A percentile compares a stretch with the other conserved stretches of the same genome.
These are phyloP conservation scores for Sarcophaga peregrina DNA, from an alignment of 1,140 invertebrate species.

Conservation along the genomic window DNA sequence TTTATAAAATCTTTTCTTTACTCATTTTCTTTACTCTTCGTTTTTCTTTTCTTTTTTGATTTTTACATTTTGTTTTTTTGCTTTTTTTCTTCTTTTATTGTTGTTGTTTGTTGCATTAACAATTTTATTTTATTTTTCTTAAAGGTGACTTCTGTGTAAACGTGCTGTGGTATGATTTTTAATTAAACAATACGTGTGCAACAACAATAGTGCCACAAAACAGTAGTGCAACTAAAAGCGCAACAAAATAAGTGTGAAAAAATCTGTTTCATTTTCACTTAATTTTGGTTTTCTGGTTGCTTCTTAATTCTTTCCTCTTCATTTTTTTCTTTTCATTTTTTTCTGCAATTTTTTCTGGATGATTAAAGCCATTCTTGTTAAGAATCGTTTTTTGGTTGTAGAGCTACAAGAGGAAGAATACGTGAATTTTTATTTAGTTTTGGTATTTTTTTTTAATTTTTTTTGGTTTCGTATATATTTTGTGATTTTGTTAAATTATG, in stretches of 20 bases:
- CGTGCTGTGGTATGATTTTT: conserved; percentile 35
- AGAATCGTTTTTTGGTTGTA: conserved; percentile 10
- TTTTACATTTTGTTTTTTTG: background rate
- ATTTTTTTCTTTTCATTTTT: conserved; percentile 9
- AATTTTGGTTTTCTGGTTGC: background rate
- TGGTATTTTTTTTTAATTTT: background rate
- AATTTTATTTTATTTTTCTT: background rate
- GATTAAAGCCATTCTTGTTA: conserved; percentile 38
- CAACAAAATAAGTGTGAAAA: conserved; percentile 32
- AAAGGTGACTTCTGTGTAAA: conserved; percentile 38
- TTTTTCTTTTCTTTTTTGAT: too few relatives aligned
- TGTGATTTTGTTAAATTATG: conserved; percentile 29
- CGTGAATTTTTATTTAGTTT: conserved; percentile 2
- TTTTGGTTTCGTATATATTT: background rate
- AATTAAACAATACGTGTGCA: conserved; percentile 38
- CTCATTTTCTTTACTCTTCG: too few relatives aligned
- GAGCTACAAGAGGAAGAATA: background rate
- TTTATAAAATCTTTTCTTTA: background rate
- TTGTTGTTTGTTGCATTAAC: background rate
- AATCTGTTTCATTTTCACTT: conserved; percentile 37
- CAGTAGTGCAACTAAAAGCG: conserved; percentile 17
- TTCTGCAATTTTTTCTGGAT: background rate
- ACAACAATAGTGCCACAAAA: conserved; percentile 8
- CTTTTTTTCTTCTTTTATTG: background rate
- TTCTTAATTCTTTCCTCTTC: background rate